Percentiles rank a stretch among this genome's conserved stretches.
These are phyloP conservation scores for Stomatorhinus ivindoensis DNA, from an alignment of 2,113 vertebrate genomes.

Conservation along the genomic window DNA sequence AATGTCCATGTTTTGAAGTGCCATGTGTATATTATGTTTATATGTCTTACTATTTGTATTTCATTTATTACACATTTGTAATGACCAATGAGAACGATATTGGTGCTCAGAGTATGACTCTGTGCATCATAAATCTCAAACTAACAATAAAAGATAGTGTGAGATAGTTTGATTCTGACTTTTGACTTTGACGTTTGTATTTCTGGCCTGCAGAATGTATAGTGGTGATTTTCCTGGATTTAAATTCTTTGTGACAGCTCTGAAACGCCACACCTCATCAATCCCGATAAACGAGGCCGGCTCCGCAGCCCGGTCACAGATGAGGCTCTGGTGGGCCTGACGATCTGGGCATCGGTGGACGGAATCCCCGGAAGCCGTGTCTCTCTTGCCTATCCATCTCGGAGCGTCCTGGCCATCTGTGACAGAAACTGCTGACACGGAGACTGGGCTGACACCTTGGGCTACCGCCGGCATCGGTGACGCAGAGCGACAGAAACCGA, in stretches of 20 bases:
- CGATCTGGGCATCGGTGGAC: background rate
- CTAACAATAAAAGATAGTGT: background rate
- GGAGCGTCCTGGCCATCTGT: background rate
- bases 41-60: background rate
- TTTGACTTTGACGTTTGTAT: background rate
- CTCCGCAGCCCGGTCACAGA: background rate
- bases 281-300: background rate
- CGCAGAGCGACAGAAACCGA: background rate
- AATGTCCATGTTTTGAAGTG: background rate
- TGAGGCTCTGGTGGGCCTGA: background rate
- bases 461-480: background rate
- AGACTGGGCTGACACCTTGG: background rate
- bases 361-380: background rate
- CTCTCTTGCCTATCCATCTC: background rate
- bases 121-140: background rate
- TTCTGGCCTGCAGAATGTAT: background rate
- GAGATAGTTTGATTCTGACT: background rate
- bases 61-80: background rate
- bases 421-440: background rate
- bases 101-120: background rate
- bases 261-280: background rate
- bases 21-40: background rate
- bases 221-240: background rate
- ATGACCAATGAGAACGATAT: background rate
- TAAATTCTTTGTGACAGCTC: background rate